Conservation (phyloP, 1,140 invertebrate species). For the Cyclina sinensis region DNA sequence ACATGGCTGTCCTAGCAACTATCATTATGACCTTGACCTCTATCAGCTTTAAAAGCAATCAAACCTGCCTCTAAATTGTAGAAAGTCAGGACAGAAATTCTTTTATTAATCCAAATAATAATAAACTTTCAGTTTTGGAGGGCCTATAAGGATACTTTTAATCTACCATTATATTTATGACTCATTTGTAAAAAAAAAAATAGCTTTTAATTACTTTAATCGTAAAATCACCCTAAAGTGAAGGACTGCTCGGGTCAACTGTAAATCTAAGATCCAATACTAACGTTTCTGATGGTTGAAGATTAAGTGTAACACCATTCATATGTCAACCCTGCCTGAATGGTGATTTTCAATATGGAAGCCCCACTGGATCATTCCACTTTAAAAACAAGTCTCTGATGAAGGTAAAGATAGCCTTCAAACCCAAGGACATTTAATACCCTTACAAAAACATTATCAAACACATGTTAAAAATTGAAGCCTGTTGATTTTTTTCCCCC, state of each 20-base stretch:
- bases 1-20: too few relatives aligned
- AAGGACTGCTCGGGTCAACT: neutral
- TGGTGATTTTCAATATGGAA: neutral
- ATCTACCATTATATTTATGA: too few relatives aligned
- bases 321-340: neutral
- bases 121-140: too few relatives aligned
- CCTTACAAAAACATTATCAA: neutral
- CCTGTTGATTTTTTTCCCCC: neutral
- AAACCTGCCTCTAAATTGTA: too few relatives aligned
- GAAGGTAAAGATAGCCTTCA: slow-evolving; percentile 26
- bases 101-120: too few relatives aligned
- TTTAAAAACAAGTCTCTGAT: slow-evolving; percentile 17
- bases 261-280: slow-evolving; percentile 4
- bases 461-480: neutral
- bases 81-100: too few relatives aligned
- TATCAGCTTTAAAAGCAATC: too few relatives aligned
- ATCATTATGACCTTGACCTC: too few relatives aligned
- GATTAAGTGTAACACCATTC: slow-evolving; percentile 11
- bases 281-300: neutral
- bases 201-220: neutral
- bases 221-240: neutral
- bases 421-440: slow-evolving; percentile 10
- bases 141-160: too few relatives aligned
- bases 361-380: neutral
- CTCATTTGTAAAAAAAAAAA: too few relatives aligned